Conservation (phyloP, 2,888 invertebrate species). For the Caenorhabditis angaria region DNA sequence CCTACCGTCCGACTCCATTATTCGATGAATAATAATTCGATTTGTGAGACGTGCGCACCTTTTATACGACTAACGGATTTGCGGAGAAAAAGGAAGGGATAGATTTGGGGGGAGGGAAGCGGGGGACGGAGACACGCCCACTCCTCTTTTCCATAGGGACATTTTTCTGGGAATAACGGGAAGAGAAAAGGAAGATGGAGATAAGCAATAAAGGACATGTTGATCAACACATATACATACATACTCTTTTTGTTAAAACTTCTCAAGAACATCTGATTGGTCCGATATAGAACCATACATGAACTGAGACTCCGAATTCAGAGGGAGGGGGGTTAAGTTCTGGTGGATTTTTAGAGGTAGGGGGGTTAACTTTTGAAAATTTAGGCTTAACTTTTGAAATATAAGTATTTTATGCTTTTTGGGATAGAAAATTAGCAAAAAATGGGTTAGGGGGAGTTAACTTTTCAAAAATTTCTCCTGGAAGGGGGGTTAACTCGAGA, state of each 20-base stretch:
- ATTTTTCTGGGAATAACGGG: slow-evolving; percentile 14
- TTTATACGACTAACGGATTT: slow-evolving; percentile 14
- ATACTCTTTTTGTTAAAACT: background rate
- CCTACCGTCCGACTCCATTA: slow-evolving; percentile 70
- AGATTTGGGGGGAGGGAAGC: slow-evolving; percentile 26
- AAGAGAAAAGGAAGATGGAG: slow-evolving; percentile 7
- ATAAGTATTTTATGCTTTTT: no score
- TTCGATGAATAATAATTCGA: background rate
- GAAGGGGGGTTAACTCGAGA: no score
- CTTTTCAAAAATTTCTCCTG: no score
- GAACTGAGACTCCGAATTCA: no score
- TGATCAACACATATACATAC: background rate
- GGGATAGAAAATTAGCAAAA: no score
- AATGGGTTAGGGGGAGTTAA: no score
- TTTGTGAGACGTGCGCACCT: slow-evolving; percentile 3
- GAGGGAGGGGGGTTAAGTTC: no score
- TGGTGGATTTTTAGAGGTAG: no score
- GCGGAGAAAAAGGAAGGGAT: background rate
- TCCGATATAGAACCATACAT: no score
- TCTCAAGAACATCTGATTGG: no score
- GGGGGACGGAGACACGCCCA: slow-evolving; percentile 30
- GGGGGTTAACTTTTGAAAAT: no score
- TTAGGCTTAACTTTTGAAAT: no score
- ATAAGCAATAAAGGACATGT: background rate
- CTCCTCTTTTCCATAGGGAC: slow-evolving; percentile 9